Conservation (phyloP, 1,140 invertebrate genomes). For the Drosophila quadrilineata region DNA sequence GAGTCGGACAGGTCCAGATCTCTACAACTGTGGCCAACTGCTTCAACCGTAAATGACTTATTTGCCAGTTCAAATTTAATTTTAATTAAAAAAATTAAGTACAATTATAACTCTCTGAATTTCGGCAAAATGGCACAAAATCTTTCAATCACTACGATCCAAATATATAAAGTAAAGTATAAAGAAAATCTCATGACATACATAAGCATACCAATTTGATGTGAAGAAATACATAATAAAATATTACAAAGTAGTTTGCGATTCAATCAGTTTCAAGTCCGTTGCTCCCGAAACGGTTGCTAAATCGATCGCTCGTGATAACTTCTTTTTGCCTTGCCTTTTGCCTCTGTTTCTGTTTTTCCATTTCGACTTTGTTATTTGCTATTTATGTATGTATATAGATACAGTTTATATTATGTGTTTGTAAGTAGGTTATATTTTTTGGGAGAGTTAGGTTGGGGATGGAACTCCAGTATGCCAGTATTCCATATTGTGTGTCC, state of each 20-base stretch:
- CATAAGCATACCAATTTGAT: not conserved
- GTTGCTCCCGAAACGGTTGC: slow-evolving; percentile 57
- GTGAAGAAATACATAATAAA: slow-evolving; percentile 14
- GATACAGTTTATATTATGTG: slow-evolving; percentile 4
- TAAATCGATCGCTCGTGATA: slow-evolving; percentile 31
- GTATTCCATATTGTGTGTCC: too few relatives aligned
- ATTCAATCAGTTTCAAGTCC: slow-evolving; percentile 37
- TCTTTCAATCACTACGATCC: slow-evolving; percentile 50
- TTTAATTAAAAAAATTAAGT: slow-evolving; percentile 6
- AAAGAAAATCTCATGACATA: not conserved
- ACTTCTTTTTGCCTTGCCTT: slow-evolving; percentile 30
- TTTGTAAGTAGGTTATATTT: slow-evolving; percentile 4
- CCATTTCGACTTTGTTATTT: slow-evolving; percentile 43
- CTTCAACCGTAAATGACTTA: slow-evolving; percentile 22
- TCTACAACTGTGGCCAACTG: slow-evolving; percentile 28
- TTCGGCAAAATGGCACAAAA: slow-evolving; percentile 76
- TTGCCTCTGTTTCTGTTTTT: slow-evolving; percentile 4
- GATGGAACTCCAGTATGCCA: slow-evolving; percentile 7
- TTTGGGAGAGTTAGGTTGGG: not conserved
- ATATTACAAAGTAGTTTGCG: too few relatives aligned
- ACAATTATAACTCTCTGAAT: slow-evolving; percentile 48
- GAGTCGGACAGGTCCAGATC: slow-evolving; percentile 38
- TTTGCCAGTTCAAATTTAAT: slow-evolving; percentile 11
- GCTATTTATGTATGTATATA: slow-evolving; percentile 27
- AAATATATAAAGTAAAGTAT: slow-evolving; percentile 26